Evolutionary conservation across 2,888 invertebrate species (phyloP).

Genomic region (Lutraria lutraria): DNA sequence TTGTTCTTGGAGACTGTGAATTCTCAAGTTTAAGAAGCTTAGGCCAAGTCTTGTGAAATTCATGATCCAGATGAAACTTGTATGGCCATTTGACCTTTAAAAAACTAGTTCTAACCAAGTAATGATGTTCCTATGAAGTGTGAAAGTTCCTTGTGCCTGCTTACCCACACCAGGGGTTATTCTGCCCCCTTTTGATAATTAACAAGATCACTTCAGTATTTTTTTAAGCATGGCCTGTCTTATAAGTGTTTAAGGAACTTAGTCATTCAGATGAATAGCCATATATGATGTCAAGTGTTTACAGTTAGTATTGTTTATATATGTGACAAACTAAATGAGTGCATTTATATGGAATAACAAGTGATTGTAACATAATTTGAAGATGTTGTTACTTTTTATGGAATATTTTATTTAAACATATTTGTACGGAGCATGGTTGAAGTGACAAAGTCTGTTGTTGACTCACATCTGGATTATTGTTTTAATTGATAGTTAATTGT

Average conservation of each 20-base stretch:
- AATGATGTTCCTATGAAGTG: too few species aligned
- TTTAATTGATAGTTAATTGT: not conserved
- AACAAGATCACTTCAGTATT: not conserved
- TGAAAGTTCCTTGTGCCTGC: too few species aligned
- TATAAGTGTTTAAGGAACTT: constrained; percentile 11
- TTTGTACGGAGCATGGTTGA: not conserved
- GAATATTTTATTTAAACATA: not conserved
- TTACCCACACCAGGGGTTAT: too few species aligned
- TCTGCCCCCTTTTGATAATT: too few species aligned
- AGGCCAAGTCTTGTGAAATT: too few species aligned
- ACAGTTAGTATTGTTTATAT: not conserved
- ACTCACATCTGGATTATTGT: not conserved
- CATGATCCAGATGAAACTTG: too few species aligned
- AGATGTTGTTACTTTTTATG: not conserved
- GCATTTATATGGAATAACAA: not conserved
- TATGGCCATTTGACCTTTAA: too few species aligned
- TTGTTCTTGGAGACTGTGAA: too few species aligned
- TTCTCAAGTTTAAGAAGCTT: too few species aligned
- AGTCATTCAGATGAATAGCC: not conserved
- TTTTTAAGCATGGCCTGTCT: not conserved
- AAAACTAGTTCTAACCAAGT: too few species aligned
- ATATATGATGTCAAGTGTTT: not conserved
- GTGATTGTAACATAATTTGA: not conserved
- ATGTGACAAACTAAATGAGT: not conserved
- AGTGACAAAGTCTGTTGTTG: not conserved